phyloP scores from a whole-genome alignment of 2,113 vertebrate genomes.

The Pygoscelis adeliae region DNA sequence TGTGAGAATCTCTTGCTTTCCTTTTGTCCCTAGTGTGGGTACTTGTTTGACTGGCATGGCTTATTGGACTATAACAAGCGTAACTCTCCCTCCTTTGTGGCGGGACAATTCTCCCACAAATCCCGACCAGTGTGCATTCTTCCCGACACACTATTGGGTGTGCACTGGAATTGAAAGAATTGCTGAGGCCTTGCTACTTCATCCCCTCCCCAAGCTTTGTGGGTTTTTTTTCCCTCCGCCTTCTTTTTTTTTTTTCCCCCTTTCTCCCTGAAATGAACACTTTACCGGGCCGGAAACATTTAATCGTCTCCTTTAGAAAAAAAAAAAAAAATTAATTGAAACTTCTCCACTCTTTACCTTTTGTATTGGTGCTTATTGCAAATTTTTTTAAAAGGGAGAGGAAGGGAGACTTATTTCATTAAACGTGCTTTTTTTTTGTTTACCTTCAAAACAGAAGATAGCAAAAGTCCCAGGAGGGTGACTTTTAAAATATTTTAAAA shows the following conservation, averaged over 20 bases:
- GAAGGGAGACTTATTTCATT: slow-evolving; percentile 72
- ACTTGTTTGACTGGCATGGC: slow-evolving; percentile 99
- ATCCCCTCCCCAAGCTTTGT: slow-evolving; percentile 85
- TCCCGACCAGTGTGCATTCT: slow-evolving; percentile 96
- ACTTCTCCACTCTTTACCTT: slow-evolving; percentile 90
- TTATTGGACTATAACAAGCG: slow-evolving; percentile 99
- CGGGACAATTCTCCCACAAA: slow-evolving; percentile 98
- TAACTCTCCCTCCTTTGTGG: slow-evolving; percentile 94
- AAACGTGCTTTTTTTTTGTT: not conserved
- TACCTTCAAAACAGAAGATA: slow-evolving; percentile 59
- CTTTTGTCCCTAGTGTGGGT: slow-evolving; percentile 89
- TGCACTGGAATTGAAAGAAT: slow-evolving; percentile 94
- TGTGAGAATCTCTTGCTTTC: slow-evolving; percentile 95
- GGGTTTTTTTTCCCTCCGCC: slow-evolving; percentile 56
- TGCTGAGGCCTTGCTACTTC: slow-evolving; percentile 81
- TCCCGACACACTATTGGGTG: slow-evolving; percentile 93
- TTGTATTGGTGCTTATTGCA: slow-evolving; percentile 80
- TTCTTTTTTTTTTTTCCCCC: not conserved
- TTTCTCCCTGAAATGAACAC: slow-evolving; percentile 95
- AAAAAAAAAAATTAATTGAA: slow-evolving; percentile 97
- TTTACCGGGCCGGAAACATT: slow-evolving; percentile 99
- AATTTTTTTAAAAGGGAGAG: slow-evolving; percentile 69
- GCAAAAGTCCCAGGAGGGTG: not conserved
- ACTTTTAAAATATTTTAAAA: not conserved
- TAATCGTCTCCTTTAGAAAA: slow-evolving; percentile 93